Conservation (phyloP, 2,113 vertebrate genomes). For the Platichthys stellatus region DNA sequence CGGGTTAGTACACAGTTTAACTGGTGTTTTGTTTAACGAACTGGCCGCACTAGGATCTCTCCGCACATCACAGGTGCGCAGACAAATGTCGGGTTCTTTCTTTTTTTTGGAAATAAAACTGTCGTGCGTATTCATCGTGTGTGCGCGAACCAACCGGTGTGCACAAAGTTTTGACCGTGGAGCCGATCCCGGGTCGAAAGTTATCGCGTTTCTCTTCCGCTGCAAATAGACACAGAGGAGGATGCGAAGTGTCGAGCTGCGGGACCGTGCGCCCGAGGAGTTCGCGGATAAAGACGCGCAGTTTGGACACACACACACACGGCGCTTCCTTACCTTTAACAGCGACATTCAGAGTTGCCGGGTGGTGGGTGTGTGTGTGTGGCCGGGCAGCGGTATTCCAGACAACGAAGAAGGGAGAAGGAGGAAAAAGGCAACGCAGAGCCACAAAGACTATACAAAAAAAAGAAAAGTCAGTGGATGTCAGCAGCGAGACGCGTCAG, state of each 20-base stretch:
- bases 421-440: slow-evolving; percentile 22
- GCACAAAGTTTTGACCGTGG: slow-evolving; percentile 37
- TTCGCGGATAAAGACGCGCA: slow-evolving; percentile 7
- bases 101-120: neutral
- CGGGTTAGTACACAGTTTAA: neutral
- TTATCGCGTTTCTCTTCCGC: slow-evolving; percentile 32
- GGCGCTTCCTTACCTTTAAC: slow-evolving; percentile 80
- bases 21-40: neutral
- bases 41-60: neutral
- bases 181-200: slow-evolving; percentile 57
- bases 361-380: slow-evolving; percentile 73
- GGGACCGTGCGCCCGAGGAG: neutral
- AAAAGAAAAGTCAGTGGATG: slow-evolving; percentile 57
- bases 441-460: neutral
- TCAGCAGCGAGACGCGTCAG: neutral
- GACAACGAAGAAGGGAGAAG: slow-evolving; percentile 35
- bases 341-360: slow-evolving; percentile 84
- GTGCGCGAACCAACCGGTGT: neutral
- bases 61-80: slow-evolving; percentile 30
- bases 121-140: neutral
- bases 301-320: too few species aligned
- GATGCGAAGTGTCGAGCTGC: slow-evolving; percentile 5
- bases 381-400: slow-evolving; percentile 83
- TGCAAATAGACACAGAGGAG: neutral
- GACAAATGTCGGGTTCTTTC: neutral